Percentiles rank a stretch among this genome's conserved stretches.
phyloP scores from a whole-genome alignment of 2,797 vertebrate genomes.

The Cossypha caffra region DNA sequence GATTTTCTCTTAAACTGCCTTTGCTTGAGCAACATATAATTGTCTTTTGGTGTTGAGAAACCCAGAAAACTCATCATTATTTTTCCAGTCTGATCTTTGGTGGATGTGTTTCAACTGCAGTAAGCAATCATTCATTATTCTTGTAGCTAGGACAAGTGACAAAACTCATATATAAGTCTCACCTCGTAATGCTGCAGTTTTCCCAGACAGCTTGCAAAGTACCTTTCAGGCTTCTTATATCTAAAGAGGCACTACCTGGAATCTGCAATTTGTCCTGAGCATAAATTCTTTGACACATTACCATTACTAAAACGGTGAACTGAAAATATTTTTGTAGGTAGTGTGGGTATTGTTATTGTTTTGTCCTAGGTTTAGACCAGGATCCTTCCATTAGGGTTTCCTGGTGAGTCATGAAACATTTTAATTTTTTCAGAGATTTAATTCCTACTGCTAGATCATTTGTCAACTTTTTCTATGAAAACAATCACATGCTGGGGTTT shows the following conservation, averaged over 20 bases:
- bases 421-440: neutral
- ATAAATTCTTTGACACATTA: neutral
- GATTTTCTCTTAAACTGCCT: neutral
- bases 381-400: neutral
- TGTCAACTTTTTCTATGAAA: neutral
- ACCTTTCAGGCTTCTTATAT: neutral
- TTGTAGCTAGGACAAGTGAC: neutral
- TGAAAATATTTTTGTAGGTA: neutral
- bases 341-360: neutral
- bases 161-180: neutral
- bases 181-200: neutral
- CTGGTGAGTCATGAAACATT: neutral
- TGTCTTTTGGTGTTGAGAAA: neutral
- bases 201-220: neutral
- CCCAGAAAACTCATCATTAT: neutral
- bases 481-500: neutral
- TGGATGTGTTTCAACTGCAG: neutral
- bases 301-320: neutral
- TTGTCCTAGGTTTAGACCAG: neutral
- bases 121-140: neutral
- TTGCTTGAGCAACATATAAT: neutral
- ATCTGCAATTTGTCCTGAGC: neutral
- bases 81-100: neutral
- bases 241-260: neutral
- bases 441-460: neutral